Evolutionary conservation across 2,113 vertebrate species (phyloP).

Genomic region (Rhinolophus sinicus): DNA sequence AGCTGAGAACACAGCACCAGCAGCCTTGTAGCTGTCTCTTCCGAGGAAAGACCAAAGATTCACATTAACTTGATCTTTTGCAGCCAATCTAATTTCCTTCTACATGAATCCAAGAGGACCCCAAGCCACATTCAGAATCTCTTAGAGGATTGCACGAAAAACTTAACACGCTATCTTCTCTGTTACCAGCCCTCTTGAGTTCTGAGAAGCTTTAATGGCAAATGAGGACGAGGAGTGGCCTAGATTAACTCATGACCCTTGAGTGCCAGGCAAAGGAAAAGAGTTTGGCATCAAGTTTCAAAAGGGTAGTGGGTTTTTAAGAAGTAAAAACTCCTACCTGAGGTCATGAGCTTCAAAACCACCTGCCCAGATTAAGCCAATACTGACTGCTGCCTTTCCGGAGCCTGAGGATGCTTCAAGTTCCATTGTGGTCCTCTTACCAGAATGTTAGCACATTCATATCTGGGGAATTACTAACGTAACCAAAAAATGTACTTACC

Average conservation of each 20-base stretch:
- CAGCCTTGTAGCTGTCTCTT: conserved; percentile 15
- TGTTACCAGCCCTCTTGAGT: background rate
- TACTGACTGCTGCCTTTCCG: background rate
- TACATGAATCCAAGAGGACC: background rate
- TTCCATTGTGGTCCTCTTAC: background rate
- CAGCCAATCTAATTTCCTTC: conserved; percentile 64
- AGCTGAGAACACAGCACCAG: conserved; percentile 58
- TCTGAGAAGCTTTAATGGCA: conserved; percentile 56
- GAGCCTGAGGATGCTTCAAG: background rate
- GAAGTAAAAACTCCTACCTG: background rate
- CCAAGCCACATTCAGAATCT: background rate
- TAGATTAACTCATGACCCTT: conserved; percentile 54
- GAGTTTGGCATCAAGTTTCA: background rate
- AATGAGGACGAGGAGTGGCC: conserved; percentile 39
- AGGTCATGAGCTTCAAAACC: conserved; percentile 26
- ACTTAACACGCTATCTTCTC: background rate
- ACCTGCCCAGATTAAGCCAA: background rate
- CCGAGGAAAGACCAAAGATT: conserved; percentile 12
- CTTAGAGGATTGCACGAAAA: conserved; percentile 8
- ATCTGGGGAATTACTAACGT: background rate
- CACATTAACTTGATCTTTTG: conserved; percentile 42
- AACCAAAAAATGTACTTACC: conserved; percentile 87
- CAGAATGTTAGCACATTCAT: background rate
- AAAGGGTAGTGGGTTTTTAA: conserved; percentile 4
- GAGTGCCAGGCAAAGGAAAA: background rate